Percentiles rank a stretch among this genome's conserved stretches.
Evolutionary conservation across 2,113 vertebrate species (phyloP).

Genomic region (Sterna hirundo): DNA sequence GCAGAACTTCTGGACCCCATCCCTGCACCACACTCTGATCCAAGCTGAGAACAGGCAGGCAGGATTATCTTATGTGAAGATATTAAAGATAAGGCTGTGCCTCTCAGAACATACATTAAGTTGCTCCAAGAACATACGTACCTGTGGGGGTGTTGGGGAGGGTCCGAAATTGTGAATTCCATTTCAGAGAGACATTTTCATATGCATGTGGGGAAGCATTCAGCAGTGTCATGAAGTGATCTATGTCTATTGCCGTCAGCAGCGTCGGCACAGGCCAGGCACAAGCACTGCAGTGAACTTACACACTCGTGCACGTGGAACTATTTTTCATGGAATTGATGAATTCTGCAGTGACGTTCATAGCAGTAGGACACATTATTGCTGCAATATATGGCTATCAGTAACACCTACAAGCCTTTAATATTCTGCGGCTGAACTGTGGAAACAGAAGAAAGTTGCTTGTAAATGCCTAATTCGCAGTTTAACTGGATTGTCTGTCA

Average conservation of each 20-base stretch:
- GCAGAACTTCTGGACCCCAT: neutral
- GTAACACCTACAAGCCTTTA: slow-evolving; percentile 37
- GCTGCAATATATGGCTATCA: neutral
- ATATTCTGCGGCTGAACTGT: slow-evolving; percentile 3
- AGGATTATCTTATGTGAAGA: neutral
- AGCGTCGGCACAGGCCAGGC: neutral
- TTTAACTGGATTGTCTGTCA: neutral
- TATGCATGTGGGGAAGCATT: neutral
- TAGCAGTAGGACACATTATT: neutral
- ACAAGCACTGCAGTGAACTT: neutral
- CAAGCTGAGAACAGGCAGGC: neutral
- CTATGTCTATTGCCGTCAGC: neutral
- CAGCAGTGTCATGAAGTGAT: neutral
- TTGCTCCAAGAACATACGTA: neutral
- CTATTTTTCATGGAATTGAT: slow-evolving; percentile 10
- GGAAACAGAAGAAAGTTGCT: slow-evolving; percentile 28
- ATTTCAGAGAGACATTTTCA: neutral
- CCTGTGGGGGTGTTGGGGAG: neutral
- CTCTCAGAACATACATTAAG: neutral
- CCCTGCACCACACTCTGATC: neutral
- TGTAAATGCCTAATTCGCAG: neutral
- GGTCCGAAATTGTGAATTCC: neutral
- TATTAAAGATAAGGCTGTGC: neutral
- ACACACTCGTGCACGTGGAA: neutral
- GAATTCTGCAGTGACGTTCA: neutral